Evolutionary conservation across 1,140 invertebrate genomes (phyloP), one percentile per base, ranked within the genome.

Genomic region (Coelopa frigida): DNA sequence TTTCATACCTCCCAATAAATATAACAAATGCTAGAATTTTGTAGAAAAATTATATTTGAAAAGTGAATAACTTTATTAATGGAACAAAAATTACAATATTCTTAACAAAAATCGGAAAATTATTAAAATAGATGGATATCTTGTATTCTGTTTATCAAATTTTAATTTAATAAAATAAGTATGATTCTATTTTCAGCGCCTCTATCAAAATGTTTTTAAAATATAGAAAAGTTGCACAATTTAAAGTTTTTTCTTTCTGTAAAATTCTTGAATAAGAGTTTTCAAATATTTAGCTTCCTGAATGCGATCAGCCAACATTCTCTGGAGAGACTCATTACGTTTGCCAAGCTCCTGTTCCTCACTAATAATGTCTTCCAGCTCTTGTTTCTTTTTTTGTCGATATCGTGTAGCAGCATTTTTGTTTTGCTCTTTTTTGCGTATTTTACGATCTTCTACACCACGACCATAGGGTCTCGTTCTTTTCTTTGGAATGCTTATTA

Each of bases 351-450:
- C 68, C 31, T 81, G 77, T 64, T 91, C 88, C 62, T 92, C 85
- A 24, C 61, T 71, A 3, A 84, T 71, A 31, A 91, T 81, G 6
- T 78, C 77, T 52, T 86, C 83, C 44, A 88, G 79, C 71, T 95
- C 89, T 17, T 79, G 78, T 61, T 92, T 92, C 70, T 94, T 95
- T 72, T 94, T 94, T 61, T 85, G 78, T 12, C 92, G 78, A 70
- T 95, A 94, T 26, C 90, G 80, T n/a, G 89, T 91, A 2, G 92
- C 92, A 1, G 92, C 92, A 65, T 91, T 92, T 65, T 94, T 94
- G 65, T 95, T 95, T 65, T 95, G 92, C 59, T 93, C 87, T 70
- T 93, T 93, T 70, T 94, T 94, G 14, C 87, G 77, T 8, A 81
- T 77, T 50, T 81, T 82, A 47, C 84, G 83, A 55, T 89, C 85